Evolutionary conservation across 2,113 vertebrate species (phyloP), one percentile per base, ranked within the genome.

Genomic region (Leptocoma aspasia): DNA sequence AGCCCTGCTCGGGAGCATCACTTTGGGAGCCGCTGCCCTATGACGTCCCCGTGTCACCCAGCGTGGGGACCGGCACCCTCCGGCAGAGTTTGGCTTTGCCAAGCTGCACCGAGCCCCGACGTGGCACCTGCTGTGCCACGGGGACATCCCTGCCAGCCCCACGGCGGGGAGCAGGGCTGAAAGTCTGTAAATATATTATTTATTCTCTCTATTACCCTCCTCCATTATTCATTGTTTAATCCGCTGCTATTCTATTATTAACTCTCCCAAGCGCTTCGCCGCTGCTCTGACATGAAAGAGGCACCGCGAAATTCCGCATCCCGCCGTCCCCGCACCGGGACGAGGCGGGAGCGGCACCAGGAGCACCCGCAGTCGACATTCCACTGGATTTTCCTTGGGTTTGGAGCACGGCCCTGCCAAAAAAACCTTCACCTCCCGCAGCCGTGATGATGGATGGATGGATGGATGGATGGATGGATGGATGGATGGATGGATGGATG

Each of bases 161-260:
- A 1, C 7, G 53, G 66, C n/a, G 5, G 5, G 42, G 42, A 87
- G 47, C 81, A 15, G 70, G 41, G 4, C 73, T n/a, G 78, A 30
- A 0, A 69, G 88, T 45, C 63, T 82, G 82, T 88, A 79, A 88
- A 88, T 96, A 76, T 30, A 93, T 96, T 94, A 94, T 94, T 93
- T 93, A 93, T 94, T 69, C 52, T 77, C 89, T 93, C 92, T 80
- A 82, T 95, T 93, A 91, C 92, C 69, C 95, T 96, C 56, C 90
- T 96, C 94, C 89, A 92, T 93, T 92, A 92, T 95, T 94, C 96
- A 83, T 76, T n/a, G 79, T 49, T 93, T 88, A 80, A 94, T 94
- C 83, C 92, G 12, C 84, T 14, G 85, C 94, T 96, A 4, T 94
- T 96, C 94, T 79, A 89, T 95, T 91, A 95, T 94, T 96, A 89